Evolutionary conservation across 1,140 invertebrate genomes (phyloP), one percentile per base, ranked within the genome.

Genomic region (Orussus abietinus): DNA sequence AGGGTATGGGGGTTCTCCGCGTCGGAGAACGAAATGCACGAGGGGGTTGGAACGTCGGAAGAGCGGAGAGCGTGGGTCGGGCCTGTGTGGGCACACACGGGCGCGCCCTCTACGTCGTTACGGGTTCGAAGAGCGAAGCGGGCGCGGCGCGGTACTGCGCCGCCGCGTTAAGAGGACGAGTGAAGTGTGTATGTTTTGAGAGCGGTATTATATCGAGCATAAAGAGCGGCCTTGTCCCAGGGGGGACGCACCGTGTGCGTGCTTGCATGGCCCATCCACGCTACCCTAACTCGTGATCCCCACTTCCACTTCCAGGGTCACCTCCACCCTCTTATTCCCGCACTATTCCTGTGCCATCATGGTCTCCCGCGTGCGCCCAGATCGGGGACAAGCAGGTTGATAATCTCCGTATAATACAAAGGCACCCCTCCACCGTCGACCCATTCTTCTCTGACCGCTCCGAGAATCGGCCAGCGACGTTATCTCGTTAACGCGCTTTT

Each of bases 171-270:
- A 57, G 57, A 59, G 58, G 62, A 51, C 49, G 52, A 65, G 57
- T 46, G 46, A 65, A 67, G 66, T 66, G 64, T 69, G 70, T 72
- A 69, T 72, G 66, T 73, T 73, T 72, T 72, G 60, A 72, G 69
- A 73, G 65, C 66, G 65, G 68, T 71, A 73, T 73, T 73, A 72
- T 71, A 73, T 73, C 68, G 70, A 72, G 69, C 69, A 73, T 73
- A 72, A 72, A 73, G 70, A 72, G 68, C 62, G 65, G 55, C 62
- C 60, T 55, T 42, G 64, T 73, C 69, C 66, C 69, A 49, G 32
- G 65, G n/a, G 68, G 70, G 57, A 61, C 54, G 53, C 34, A 53
- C 42, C 51, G 53, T 59, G 58, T 67, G 61, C 60, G 61, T 64
- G 60, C 62, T 63, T 55, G 53, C 60, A 57, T 64, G 53, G 59